Conservation (phyloP, 2,797 vertebrate genomes). For the Rhinoraja longicauda region DNA sequence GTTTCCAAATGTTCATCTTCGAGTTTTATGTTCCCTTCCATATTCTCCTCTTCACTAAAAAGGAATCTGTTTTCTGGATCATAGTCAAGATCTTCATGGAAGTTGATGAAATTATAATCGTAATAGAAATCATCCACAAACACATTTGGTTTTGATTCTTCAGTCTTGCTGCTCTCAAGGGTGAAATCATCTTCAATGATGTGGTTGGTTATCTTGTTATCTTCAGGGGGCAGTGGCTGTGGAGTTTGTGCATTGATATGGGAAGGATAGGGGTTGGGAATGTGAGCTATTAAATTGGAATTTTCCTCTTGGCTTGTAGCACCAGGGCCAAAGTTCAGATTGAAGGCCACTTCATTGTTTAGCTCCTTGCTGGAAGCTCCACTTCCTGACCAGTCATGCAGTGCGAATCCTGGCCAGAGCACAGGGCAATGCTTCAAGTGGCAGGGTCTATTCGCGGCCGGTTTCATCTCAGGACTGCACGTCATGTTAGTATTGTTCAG, state of each 20-base stretch:
- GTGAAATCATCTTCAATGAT: constrained; percentile 61
- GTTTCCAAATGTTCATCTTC: constrained; percentile 32
- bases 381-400: constrained; percentile 76
- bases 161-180: constrained; percentile 51
- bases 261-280: constrained; percentile 48
- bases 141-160: constrained; percentile 51
- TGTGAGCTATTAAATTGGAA: constrained; percentile 55
- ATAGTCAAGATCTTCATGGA: constrained; percentile 82
- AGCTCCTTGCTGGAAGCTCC: constrained; percentile 75
- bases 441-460: constrained; percentile 53
- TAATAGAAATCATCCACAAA: constrained; percentile 93
- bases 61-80: constrained; percentile 50
- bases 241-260: constrained; percentile 43
- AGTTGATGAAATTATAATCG: constrained; percentile 95
- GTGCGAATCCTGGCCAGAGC: neutral
- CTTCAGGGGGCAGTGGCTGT: constrained; percentile 49
- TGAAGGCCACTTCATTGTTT: constrained; percentile 60
- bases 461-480: constrained; percentile 65
- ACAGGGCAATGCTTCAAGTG: constrained; percentile 55
- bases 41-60: constrained; percentile 21
- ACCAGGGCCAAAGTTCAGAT: neutral
- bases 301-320: neutral
- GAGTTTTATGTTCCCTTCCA: constrained; percentile 36
- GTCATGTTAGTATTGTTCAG: constrained; percentile 55
- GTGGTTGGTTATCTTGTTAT: constrained; percentile 49